Evolutionary conservation across 37 sponge, comb jelly and placozoan species (phyloP).

Genomic region (Spongia lamella): DNA sequence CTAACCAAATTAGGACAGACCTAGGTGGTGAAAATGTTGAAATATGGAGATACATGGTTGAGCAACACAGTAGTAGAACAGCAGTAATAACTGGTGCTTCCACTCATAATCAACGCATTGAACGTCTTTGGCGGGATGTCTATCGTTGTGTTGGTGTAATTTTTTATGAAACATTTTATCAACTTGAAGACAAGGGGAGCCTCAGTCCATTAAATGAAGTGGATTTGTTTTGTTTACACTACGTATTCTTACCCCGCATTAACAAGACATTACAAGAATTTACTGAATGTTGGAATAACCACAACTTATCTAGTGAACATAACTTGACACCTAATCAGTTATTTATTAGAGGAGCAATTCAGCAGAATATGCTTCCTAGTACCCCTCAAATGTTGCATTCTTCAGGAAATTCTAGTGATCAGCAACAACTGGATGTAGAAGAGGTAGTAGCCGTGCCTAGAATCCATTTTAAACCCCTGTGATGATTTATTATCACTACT

Average conservation of each 20-base stretch:
- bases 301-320: slow-evolving; percentile 20
- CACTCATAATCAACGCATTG: no score
- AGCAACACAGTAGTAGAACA: no score
- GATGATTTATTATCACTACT: neutral
- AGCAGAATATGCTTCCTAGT: slow-evolving; percentile 15
- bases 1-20: no score
- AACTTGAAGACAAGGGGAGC: slow-evolving; percentile 20
- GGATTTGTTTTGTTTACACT: slow-evolving; percentile 44
- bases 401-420: no score
- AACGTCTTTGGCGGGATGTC: slow-evolving; percentile 50
- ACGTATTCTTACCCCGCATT: slow-evolving; percentile 26
- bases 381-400: neutral
- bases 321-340: slow-evolving; percentile 41
- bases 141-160: slow-evolving; percentile 28
- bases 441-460: slow-evolving; percentile 12
- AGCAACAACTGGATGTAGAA: no score
- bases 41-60: no score
- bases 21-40: no score
- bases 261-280: slow-evolving; percentile 29
- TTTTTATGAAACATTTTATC: slow-evolving; percentile 9
- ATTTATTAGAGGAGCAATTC: slow-evolving; percentile 31
- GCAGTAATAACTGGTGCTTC: no score
- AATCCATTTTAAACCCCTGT: slow-evolving; percentile 18
- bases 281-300: slow-evolving; percentile 48
- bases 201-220: slow-evolving; percentile 37